Base-by-base conservation (phyloP, 1,140 invertebrate genomes). In the Wasmannia auropunctata region DNA sequence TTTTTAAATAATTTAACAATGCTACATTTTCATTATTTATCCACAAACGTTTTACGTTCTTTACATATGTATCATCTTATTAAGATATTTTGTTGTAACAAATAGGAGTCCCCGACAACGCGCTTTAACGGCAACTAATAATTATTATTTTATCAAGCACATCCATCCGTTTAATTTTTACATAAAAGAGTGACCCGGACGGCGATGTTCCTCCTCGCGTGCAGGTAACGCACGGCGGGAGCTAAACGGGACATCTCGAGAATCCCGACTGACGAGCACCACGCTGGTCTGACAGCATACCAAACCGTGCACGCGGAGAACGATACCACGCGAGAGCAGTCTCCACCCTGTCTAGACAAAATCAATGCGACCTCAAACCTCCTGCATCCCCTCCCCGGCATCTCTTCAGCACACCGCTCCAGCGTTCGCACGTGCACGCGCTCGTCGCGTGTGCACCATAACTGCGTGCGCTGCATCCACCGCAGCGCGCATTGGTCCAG, bases 311-410 rank as follows among this genome's bases (percentile, higher is more conserved):
- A 80, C 31, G 81, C 80, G 83, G 75, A 89, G 88, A 86, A 92
- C 88, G 91, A 88, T 87, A 91, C 87, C 87, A 87, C 85, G 74
- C 62, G 91, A 76, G 91, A 58, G 89, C 87, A 92, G 93, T 94
- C 93, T 94, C 93, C 93, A 93, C 93, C 93, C 93, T 92, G 93
- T 94, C 93, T 94, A 94, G 93, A 94, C 93, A 94, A 94, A 94
- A 94, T 94, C 93, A 94, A 94, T 94, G 93, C 92, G 92, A 94
- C 93, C 93, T 93, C 91, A 91, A 80, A 92, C 89, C 91, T 88
- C 91, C 88, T 88, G 31, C 72, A 87, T 84, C 83, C 91, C 69
- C 86, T 65, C 25, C 8, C 14, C 37, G 81, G 84, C 88, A 60
- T 79, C 88, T 83, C 80, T 85, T 89, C 65, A 58, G 67, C 74